These are phyloP conservation scores for Microcebus tavaratra DNA, from an alignment of 2,113 vertebrate species.

Conservation along the genomic window DNA sequence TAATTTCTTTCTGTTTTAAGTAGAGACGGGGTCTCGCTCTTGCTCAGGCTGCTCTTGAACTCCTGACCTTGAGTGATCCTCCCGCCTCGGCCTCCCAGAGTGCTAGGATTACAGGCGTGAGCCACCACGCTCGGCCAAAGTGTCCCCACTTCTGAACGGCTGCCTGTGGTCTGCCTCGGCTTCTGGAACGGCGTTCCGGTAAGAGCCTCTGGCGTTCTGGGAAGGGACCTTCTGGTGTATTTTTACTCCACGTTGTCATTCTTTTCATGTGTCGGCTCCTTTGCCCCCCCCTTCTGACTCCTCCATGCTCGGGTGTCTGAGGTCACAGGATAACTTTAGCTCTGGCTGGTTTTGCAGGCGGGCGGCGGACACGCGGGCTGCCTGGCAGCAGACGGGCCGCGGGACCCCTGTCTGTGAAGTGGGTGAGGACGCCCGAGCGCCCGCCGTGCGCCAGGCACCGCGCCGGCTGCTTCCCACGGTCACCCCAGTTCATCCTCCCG, in stretches of 20 bases:
- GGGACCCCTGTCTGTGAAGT: not conserved
- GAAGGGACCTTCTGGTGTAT: not conserved
- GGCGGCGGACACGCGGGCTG: not conserved
- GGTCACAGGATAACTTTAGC: not conserved
- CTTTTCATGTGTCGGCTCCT: not conserved
- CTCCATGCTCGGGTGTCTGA: not conserved
- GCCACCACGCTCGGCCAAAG: not conserved
- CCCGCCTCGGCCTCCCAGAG: too few relatives aligned
- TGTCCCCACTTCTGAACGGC: accelerated
- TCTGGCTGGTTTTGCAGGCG: not conserved
- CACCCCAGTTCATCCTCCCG: not conserved
- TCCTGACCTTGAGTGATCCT: too few relatives aligned
- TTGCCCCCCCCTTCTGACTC: not conserved
- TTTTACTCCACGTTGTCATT: not conserved
- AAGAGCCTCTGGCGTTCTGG: not conserved
- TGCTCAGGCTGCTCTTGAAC: too few relatives aligned
- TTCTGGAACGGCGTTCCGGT: not conserved
- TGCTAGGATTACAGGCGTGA: too few relatives aligned
- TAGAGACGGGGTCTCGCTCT: too few relatives aligned
- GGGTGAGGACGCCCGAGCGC: not conserved
- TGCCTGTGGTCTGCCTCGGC: not conserved
- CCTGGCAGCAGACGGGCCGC: not conserved
- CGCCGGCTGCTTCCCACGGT: not conserved
- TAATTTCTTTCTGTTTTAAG: too few relatives aligned
- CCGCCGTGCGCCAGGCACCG: accelerated